Base-by-base conservation (phyloP, 2,888 invertebrate species). In the Drosophila neonasuta region DNA sequence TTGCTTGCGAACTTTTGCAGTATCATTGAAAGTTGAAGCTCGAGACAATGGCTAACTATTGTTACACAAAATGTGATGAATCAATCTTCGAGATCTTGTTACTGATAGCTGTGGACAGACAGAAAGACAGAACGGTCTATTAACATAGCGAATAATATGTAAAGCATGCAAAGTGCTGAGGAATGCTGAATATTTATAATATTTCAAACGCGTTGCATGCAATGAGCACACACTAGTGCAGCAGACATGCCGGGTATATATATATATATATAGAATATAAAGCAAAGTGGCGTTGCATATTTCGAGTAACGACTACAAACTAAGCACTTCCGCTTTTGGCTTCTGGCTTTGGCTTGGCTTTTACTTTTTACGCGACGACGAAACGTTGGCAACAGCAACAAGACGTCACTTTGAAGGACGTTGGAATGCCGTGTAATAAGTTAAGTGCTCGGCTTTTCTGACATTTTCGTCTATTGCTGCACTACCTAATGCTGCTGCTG, bases 401-500 rank as follows among this genome's bases (percentile, higher is more conserved):
- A 41, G 71, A 57, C 68, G 52, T 59, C 59, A 65, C 39, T 60
- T 52, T 52, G 63, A 78, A 74, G 69, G 68, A 69, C 70, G 68
- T 71, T 62, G 70, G 73, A 79, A 86, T 83, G 84, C 88, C 81
- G 80, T 86, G 88, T 87, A 83, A 81, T 87, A 81, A 87, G 81
- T 81, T 80, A 80, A 81, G 88, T 87, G 88, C 88, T 87, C 15
- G 78, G 59, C 86, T 83, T 83, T 87, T 86, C 68, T 70, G 79
- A 57, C 75, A 36, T 85, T 51, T n/a, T 29, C 30, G 71, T 65
- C 77, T 69, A 48, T 59, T 80, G 80, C 86, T 80, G 80, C 86
- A 79, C 57, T 79, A 51, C 11, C 17, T 34, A 10, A 4, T 34
- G 34, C 34, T 51, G 32, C 48, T 49, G 61, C 46, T 17, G 45